These are phyloP conservation scores for Temnothorax unifasciatus DNA, from an alignment of 2,888 invertebrate species.

Conservation along the genomic window DNA sequence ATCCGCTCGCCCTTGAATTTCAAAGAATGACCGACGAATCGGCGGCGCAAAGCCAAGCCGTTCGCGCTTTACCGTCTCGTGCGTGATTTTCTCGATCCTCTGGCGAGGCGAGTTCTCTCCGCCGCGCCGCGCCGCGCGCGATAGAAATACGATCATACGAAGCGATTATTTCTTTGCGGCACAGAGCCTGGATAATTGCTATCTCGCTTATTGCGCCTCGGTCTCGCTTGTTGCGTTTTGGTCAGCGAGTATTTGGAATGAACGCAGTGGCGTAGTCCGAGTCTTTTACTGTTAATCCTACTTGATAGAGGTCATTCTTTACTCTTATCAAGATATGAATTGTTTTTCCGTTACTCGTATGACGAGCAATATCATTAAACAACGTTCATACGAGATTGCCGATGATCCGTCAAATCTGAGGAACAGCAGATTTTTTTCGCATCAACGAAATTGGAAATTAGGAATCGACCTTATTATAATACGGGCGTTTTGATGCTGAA, in stretches of 20 bases:
- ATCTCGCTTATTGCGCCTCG: slow-evolving; percentile 52
- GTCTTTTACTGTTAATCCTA: background rate
- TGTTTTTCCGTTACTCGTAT: background rate
- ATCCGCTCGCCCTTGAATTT: slow-evolving; percentile 44
- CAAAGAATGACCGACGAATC: slow-evolving; percentile 53
- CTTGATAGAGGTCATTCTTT: background rate
- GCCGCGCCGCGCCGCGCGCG: slow-evolving; percentile 1
- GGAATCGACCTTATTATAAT: background rate
- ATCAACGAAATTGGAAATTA: background rate
- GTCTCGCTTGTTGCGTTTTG: slow-evolving; percentile 52
- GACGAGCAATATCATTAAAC: background rate
- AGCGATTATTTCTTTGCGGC: slow-evolving; percentile 57
- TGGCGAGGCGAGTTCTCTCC: slow-evolving; percentile 38
- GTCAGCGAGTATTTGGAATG: slow-evolving; percentile 53
- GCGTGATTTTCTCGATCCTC: slow-evolving; percentile 49
- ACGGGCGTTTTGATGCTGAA: background rate
- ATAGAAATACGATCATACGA: slow-evolving; percentile 56
- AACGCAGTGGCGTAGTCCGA: slow-evolving; percentile 36
- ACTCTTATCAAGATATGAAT: background rate
- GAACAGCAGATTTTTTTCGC: background rate
- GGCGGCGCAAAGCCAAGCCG: slow-evolving; percentile 24
- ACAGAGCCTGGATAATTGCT: slow-evolving; percentile 52
- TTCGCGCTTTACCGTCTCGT: slow-evolving; percentile 44
- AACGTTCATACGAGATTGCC: background rate
- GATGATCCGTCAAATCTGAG: background rate